Base-by-base conservation (phyloP, 92 coral and sea anemone genomes). In the Paragorgia papillata region DNA sequence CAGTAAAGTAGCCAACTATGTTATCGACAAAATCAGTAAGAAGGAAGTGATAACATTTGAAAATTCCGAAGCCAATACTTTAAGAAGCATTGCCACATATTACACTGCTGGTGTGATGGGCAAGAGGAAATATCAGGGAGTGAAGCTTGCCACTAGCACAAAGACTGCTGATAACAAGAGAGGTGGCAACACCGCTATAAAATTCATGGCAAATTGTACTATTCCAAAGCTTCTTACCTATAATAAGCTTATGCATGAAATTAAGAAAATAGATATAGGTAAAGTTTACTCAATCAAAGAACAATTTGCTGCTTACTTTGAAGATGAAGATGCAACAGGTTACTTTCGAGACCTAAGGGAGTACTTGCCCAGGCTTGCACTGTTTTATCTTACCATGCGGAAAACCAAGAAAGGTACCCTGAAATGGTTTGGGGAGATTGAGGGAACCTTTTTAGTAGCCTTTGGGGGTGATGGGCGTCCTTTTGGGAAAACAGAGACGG, bases 401-500 rank as follows among this genome's bases (percentile, higher is more conserved):
- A 60, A 54, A 13, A 31, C 67, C 17, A 48, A 26, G 37, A 67
- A 82, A 35, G 85, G 41, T 69, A 74, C 85, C 18, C 31, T 83
- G 53, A 87, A 87, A 57, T 87, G 91, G 89, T 90, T 90, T 87
- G 96, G 87, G 14, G 82, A 87, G 28, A 87, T 89, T 3, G 89
- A 84, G 29, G 86, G 91, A 21, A 84, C 80, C 9, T 87, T 90
- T 57, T 25, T 76, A 34, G 79, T 89, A 51, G 90, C 90, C 13
- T 86, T 89, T 65, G 94, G 94, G 29, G 80, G 91, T 12, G 90
- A 89, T 64, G 87, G 87, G 20, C 59, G 87, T 62, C 96, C 90
- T 40, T 84, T 86, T 73, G 96, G 96, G 3, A 90, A 90, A 85
- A 63, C 78, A 28, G 96, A 86, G 46, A 84, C 80, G 48, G 91